A percentile compares a stretch with the other conserved stretches of the same genome.
Evolutionary conservation across 1,140 invertebrate genomes (phyloP).

Genomic region (Venturia canescens): DNA sequence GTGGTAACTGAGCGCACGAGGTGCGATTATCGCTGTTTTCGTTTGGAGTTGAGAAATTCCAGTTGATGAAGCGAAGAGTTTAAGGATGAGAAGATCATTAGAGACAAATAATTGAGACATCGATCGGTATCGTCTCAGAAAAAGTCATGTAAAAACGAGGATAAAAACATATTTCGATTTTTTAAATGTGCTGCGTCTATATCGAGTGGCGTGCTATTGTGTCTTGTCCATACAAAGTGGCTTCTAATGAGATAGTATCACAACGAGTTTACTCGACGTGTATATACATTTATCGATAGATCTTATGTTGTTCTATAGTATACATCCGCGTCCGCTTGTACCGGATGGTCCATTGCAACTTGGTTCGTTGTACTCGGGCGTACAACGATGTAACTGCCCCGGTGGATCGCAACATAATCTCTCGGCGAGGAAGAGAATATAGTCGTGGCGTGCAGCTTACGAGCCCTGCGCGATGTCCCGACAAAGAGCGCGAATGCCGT

Average conservation of each 20-base stretch:
- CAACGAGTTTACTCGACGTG: background rate
- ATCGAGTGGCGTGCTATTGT: too few species aligned
- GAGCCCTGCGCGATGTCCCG: background rate
- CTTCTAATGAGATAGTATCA: slow-evolving; percentile 6
- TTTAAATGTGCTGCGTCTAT: too few species aligned
- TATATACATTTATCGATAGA: background rate
- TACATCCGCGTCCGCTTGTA: background rate
- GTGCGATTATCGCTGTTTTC: background rate
- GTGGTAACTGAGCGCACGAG: background rate
- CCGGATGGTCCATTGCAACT: slow-evolving; percentile 1
- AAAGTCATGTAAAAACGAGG: too few species aligned
- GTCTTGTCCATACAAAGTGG: too few species aligned
- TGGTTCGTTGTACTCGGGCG: slow-evolving; percentile 2
- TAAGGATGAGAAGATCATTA: background rate
- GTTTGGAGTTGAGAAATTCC: background rate
- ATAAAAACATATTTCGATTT: too few species aligned
- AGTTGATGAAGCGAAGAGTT: background rate
- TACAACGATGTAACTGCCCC: slow-evolving; percentile 30
- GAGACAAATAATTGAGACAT: too few species aligned
- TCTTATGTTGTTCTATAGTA: background rate
- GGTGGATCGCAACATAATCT: slow-evolving; percentile 14
- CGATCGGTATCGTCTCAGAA: too few species aligned
- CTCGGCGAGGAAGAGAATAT: background rate
- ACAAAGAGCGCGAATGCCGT: slow-evolving; percentile 2
- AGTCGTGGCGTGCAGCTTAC: slow-evolving; percentile 7